Evolutionary conservation across 2,113 vertebrate genomes (phyloP).

Genomic region (Formicarius rufipectus): DNA sequence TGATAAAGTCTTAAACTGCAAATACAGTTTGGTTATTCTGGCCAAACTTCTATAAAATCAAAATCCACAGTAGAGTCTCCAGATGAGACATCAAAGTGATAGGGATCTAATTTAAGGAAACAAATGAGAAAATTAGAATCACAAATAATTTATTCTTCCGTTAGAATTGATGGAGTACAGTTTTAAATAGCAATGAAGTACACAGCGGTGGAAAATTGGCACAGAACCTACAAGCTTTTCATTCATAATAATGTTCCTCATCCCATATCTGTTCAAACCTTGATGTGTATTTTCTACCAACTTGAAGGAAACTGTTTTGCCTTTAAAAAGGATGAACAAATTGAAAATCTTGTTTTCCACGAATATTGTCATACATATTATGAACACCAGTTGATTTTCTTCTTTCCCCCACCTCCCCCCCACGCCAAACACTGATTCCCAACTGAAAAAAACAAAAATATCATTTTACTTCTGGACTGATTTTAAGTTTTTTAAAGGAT

Average conservation of each 20-base stretch:
- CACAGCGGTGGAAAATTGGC: constrained; percentile 81
- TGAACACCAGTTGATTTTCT: not conserved
- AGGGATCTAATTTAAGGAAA: constrained; percentile 79
- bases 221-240: constrained; percentile 76
- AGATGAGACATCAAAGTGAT: constrained; percentile 71
- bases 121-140: constrained; percentile 82
- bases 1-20: constrained; percentile 78
- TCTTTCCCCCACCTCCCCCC: no score
- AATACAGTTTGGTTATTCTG: constrained; percentile 64
- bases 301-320: constrained; percentile 44
- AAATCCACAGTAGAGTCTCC: constrained; percentile 69
- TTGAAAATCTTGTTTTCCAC: constrained; percentile 28
- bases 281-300: constrained; percentile 53
- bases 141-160: constrained; percentile 90
- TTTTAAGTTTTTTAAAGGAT: constrained; percentile 42
- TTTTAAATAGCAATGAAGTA: constrained; percentile 92
- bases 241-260: constrained; percentile 68
- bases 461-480: constrained; percentile 53
- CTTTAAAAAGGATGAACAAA: constrained; percentile 50
- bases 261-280: constrained; percentile 57
- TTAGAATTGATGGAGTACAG: constrained; percentile 88
- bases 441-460: constrained; percentile 8
- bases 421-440: not conserved
- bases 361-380: constrained; percentile 11
- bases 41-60: constrained; percentile 67